Evolutionary conservation across 2,888 invertebrate genomes (phyloP), one percentile per base, ranked within the genome.

Genomic region (Cheilosia variabilis): DNA sequence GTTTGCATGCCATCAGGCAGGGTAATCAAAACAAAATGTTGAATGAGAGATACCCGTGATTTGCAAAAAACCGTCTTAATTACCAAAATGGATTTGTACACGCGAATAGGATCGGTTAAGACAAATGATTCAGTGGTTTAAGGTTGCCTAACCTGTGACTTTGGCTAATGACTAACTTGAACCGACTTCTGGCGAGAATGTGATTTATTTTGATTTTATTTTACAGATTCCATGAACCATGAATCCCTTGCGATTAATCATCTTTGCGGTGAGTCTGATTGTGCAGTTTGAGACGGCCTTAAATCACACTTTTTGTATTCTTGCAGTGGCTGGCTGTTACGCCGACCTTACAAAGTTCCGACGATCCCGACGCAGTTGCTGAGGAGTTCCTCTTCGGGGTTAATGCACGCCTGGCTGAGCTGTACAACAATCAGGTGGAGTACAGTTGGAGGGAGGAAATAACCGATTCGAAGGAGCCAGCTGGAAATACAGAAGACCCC

Each of bases 391-490:
- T 91, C 0, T 72, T 60, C 3, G 87, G 87, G n/a, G 89, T 90
- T n/a, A 92, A 91, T 87, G 83, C 84, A 15, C 88, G 89, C 4
- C 71, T 91, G 7, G 88, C 89, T 1, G 52, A 71, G 1, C 76
- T 90, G 1, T 90, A 90, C 53, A 91, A 92, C 69, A 88, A 89
- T 73, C 90, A 91, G 52, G 88, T 89, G 0, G 81, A 90, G 22
- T 89, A 89, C 0, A 89, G 89, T 41, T 88, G 91, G 88, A 88
- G 88, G 37, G 88, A 89, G 62, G 91, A 91, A 69, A 76, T 91
- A 10, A 78, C 88, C 1, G 90, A 90, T 1, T 83, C 89, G n/a
- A 89, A 89, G 9, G 87, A 89, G 63, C 66, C 88, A 1, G 60
- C 87, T 7, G 89, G 89, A 0, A 37, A 89, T 7, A 50, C 88